phyloP scores from a whole-genome alignment of 2,797 vertebrate species.

The Dendrocincla fuliginosa region DNA sequence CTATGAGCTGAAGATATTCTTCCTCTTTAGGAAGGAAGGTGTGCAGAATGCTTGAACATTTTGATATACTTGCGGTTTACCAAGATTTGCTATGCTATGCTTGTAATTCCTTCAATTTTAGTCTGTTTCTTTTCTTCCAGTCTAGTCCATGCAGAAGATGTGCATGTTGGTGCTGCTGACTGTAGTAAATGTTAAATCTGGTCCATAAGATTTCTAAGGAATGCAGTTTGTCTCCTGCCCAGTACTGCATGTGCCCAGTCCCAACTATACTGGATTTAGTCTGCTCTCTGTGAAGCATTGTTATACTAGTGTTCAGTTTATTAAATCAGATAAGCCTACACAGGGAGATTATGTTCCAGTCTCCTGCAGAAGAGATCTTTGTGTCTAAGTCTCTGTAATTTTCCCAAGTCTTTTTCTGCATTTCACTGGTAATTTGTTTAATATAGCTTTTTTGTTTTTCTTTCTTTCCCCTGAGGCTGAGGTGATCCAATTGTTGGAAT shows the following conservation, averaged over 20 bases:
- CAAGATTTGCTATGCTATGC: background rate
- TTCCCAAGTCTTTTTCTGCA: background rate
- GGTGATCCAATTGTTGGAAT: background rate
- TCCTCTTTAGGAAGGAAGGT: background rate
- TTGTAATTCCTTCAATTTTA: background rate
- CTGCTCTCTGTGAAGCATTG: background rate
- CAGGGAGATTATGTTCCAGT: fast-evolving
- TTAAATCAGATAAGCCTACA: background rate
- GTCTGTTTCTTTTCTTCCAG: background rate
- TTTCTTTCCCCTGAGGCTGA: background rate
- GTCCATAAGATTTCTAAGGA: background rate
- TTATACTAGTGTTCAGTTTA: background rate
- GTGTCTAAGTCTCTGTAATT: background rate
- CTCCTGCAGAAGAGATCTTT: background rate
- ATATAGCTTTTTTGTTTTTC: background rate
- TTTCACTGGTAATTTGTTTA: background rate
- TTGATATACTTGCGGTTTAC: background rate
- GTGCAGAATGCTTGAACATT: background rate
- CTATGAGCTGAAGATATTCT: background rate
- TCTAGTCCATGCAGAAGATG: background rate
- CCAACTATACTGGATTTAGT: background rate
- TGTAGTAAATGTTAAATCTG: background rate
- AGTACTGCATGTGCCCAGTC: background rate
- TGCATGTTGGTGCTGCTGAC: background rate
- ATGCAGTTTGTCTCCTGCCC: background rate